Evolutionary conservation across 2,888 invertebrate species (phyloP).

Genomic region (Agonopterix arenella): DNA sequence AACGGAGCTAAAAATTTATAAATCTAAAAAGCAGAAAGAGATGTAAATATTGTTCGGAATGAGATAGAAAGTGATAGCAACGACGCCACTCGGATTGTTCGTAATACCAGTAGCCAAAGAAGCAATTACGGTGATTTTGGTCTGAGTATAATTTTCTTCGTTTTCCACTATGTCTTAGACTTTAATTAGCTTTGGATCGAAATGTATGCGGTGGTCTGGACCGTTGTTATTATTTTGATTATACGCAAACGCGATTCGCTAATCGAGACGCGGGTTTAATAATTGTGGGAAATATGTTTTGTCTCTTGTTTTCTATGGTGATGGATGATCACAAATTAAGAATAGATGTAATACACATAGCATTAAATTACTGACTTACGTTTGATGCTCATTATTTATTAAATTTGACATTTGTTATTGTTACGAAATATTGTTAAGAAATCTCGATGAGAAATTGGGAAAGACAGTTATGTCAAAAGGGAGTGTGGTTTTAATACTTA

Average conservation of each 20-base stretch:
- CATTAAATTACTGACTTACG: no score
- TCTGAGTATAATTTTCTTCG: constrained; percentile 52
- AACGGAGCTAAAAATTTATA: constrained; percentile 20
- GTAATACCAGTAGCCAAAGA: constrained; percentile 64
- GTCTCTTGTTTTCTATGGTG: constrained; percentile 4
- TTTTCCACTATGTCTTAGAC: constrained; percentile 48
- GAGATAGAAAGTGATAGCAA: constrained; percentile 44
- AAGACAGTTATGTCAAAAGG: no score
- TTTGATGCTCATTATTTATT: no score
- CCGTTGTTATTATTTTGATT: constrained; percentile 63
- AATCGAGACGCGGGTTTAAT: constrained; percentile 27
- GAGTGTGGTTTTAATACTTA: no score
- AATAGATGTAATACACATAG: no score
- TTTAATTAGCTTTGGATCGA: constrained; percentile 68
- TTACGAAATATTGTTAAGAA: no score
- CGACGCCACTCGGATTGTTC: constrained; percentile 41
- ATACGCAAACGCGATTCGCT: constrained; percentile 35
- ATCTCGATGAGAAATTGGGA: no score
- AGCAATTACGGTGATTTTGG: constrained; percentile 50
- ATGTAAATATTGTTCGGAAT: constrained; percentile 19
- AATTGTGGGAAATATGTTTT: constrained; percentile 7
- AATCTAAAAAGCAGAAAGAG: constrained; percentile 36
- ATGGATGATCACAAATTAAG: not conserved
- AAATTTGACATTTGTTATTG: no score
- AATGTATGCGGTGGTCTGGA: constrained; percentile 52